phyloP scores from a whole-genome alignment of 2,888 invertebrate genomes.

The Apoda limacodes region DNA sequence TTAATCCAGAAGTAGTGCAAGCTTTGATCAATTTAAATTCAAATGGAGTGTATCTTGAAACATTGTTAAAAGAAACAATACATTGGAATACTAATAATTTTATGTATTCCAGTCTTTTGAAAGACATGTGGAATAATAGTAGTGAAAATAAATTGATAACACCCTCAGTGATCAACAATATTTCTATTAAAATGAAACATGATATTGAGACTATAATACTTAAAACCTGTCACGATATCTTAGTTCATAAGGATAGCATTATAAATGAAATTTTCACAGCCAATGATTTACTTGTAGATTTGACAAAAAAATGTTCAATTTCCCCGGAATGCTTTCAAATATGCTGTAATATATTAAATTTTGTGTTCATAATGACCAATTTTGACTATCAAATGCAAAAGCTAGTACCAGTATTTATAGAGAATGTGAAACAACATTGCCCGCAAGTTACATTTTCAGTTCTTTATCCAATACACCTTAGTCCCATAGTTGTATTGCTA shows the following conservation, averaged over 20 bases:
- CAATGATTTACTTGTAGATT: slow-evolving; percentile 22
- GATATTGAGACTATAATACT: slow-evolving; percentile 41
- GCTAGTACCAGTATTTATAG: slow-evolving; percentile 34
- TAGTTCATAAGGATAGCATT: slow-evolving; percentile 22
- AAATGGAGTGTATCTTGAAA: no score
- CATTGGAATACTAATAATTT: no score
- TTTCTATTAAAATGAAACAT: slow-evolving; percentile 40
- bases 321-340: slow-evolving; percentile 49
- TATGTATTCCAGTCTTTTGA: no score
- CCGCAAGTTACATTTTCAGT: slow-evolving; percentile 24
- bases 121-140: no score
- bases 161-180: slow-evolving; percentile 32
- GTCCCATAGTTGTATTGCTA: slow-evolving; percentile 33
- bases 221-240: slow-evolving; percentile 23
- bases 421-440: slow-evolving; percentile 28
- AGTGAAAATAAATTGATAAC: no score
- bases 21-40: slow-evolving; percentile 47
- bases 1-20: slow-evolving; percentile 44
- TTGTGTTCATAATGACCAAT: slow-evolving; percentile 37
- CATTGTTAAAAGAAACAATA: no score
- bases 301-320: slow-evolving; percentile 32
- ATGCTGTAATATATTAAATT: slow-evolving; percentile 37
- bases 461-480: slow-evolving; percentile 37
- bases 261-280: no score
- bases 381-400: slow-evolving; percentile 30